These are phyloP conservation scores for Pseudomyrmex dendroicus DNA, from an alignment of 1,140 invertebrate species.

Conservation along the genomic window DNA sequence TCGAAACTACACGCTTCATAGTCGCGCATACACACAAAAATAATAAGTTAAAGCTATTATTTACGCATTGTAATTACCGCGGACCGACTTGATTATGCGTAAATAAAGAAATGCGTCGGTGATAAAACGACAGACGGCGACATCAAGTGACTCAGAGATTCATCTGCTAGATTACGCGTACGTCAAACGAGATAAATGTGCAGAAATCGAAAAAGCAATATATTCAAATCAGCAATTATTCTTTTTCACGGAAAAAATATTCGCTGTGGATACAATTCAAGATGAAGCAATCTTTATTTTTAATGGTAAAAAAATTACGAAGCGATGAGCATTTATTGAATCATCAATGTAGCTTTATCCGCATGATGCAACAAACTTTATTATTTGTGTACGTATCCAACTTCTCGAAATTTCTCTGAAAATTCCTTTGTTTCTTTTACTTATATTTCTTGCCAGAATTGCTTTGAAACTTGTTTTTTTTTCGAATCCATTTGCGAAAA, in stretches of 20 bases:
- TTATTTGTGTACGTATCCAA: background rate
- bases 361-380: background rate
- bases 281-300: conserved; percentile 59
- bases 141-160: conserved; percentile 35
- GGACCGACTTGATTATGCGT: conserved; percentile 10
- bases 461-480: background rate
- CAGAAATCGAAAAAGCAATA: conserved; percentile 29
- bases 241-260: conserved; percentile 17
- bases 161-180: conserved; percentile 35
- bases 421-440: background rate
- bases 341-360: conserved; percentile 21
- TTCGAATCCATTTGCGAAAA: background rate
- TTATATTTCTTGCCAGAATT: background rate
- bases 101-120: conserved; percentile 20
- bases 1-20: background rate
- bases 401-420: background rate
- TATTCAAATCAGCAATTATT: conserved; percentile 24
- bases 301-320: conserved; percentile 39
- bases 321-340: conserved; percentile 33
- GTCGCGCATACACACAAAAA: background rate
- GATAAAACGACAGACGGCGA: conserved; percentile 37
- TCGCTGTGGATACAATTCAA: background rate
- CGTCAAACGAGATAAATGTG: conserved; percentile 46
- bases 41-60: conserved; percentile 25
- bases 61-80: background rate